phyloP scores from a whole-genome alignment of 2,113 vertebrate genomes.

The Podarcis muralis region DNA sequence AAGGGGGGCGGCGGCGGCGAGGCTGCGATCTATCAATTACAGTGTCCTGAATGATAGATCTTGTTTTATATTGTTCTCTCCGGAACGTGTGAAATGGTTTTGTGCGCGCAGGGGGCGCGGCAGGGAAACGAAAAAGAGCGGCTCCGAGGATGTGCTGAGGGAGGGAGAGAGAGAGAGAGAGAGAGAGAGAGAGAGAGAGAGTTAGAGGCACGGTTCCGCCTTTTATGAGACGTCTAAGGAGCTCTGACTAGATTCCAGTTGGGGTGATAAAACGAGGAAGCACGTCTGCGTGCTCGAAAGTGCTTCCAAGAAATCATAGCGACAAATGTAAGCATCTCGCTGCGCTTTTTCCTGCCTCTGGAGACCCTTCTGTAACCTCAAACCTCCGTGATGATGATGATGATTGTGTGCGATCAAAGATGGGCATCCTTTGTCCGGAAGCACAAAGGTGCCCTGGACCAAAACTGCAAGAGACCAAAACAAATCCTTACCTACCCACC shows the following conservation, averaged over 20 bases:
- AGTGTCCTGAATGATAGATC: not conserved
- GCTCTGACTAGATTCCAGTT: not conserved
- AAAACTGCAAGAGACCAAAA: not conserved
- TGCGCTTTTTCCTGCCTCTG: not conserved
- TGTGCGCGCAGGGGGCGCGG: not conserved
- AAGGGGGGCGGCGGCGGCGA: not conserved
- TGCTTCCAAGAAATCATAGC: no score
- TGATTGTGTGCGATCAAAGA: not conserved
- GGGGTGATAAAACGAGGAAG: not conserved
- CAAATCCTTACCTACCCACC: not conserved
- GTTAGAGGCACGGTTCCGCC: not conserved
- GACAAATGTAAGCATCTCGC: no score
- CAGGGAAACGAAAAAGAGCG: not conserved
- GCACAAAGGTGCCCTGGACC: not conserved
- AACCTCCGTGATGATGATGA: no score
- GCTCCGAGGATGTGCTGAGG: not conserved
- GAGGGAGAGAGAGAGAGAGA: no score
- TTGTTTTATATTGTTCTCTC: not conserved
- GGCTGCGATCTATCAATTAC: not conserved
- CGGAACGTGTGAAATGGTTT: no score
- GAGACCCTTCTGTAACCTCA: no score
- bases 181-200: not conserved
- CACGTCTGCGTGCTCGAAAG: no score
- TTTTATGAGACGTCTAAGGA: not conserved
- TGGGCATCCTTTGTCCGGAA: no score